Percentiles rank a stretch among this genome's conserved stretches.
phyloP scores from a whole-genome alignment of 2,797 vertebrate genomes.

The Dryobates pubescens region DNA sequence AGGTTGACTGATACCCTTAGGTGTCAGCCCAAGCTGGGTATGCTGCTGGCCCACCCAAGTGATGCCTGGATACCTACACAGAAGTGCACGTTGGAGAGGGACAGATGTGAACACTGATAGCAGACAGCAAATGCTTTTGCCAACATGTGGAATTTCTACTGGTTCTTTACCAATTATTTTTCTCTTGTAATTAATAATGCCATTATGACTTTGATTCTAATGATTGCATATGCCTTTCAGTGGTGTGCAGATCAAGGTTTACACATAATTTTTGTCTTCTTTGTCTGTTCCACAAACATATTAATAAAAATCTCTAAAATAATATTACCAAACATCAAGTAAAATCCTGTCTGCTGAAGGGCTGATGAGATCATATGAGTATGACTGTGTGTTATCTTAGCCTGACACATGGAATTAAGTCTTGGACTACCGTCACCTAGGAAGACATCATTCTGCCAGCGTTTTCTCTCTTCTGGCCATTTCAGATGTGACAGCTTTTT shows the following conservation, averaged over 20 bases:
- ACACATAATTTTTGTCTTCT: not conserved
- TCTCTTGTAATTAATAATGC: not conserved
- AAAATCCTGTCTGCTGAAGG: conserved; percentile 52
- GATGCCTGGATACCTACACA: accelerated
- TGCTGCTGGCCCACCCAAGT: not conserved
- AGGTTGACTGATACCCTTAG: not conserved
- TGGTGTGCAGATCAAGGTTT: not conserved
- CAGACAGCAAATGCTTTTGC: not conserved
- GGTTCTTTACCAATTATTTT: not conserved
- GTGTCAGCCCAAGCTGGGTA: accelerated
- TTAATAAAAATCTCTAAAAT: conserved; percentile 41
- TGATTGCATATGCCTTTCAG: conserved; percentile 21
- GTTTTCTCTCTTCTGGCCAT: conserved; percentile 32
- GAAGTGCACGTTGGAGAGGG: too few species aligned
- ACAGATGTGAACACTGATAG: not conserved
- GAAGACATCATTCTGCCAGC: conserved; percentile 42
- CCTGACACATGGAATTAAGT: conserved; percentile 66
- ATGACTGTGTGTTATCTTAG: conserved; percentile 49
- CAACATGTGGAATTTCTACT: not conserved
- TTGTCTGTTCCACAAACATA: conserved; percentile 33
- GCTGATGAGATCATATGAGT: conserved; percentile 51
- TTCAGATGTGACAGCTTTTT: conserved; percentile 7
- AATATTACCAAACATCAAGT: conserved; percentile 20
- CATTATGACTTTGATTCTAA: not conserved
- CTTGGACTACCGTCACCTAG: conserved; percentile 54